phyloP scores from a whole-genome alignment of 2,113 vertebrate genomes.

The Fregetta grallaria region DNA sequence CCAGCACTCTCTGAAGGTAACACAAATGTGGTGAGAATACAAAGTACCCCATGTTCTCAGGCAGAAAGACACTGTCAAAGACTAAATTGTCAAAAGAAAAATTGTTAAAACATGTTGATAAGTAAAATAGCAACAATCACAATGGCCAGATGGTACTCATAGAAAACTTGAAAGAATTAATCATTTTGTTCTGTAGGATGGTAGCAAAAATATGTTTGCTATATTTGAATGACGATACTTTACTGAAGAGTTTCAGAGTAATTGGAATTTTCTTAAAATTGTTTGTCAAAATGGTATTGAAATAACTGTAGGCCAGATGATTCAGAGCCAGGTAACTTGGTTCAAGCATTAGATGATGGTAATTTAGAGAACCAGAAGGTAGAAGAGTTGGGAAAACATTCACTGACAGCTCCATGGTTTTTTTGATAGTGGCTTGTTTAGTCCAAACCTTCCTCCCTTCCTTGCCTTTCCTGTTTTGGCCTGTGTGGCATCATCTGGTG shows the following conservation, averaged over 20 bases:
- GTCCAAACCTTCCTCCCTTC: neutral
- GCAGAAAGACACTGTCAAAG: neutral
- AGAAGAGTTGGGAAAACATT: neutral
- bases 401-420: neutral
- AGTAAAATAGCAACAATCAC: conserved; percentile 17
- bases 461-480: neutral
- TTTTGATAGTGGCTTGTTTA: neutral
- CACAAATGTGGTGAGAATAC: neutral
- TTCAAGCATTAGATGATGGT: neutral
- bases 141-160: neutral
- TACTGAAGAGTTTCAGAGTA: neutral
- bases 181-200: neutral
- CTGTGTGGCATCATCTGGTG: fast-evolving
- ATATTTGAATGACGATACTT: conserved; percentile 2
- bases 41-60: neutral
- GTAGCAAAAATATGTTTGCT: conserved; percentile 13
- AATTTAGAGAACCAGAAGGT: neutral
- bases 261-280: neutral
- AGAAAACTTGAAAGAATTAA: conserved; percentile 12
- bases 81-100: neutral
- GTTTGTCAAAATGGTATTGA: neutral
- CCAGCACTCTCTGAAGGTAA: neutral
- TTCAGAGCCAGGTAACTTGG: neutral
- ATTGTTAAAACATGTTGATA: neutral
- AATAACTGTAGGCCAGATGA: neutral